These are phyloP conservation scores for Suricata suricatta DNA, from an alignment of 2,113 vertebrate species.

Conservation along the genomic window DNA sequence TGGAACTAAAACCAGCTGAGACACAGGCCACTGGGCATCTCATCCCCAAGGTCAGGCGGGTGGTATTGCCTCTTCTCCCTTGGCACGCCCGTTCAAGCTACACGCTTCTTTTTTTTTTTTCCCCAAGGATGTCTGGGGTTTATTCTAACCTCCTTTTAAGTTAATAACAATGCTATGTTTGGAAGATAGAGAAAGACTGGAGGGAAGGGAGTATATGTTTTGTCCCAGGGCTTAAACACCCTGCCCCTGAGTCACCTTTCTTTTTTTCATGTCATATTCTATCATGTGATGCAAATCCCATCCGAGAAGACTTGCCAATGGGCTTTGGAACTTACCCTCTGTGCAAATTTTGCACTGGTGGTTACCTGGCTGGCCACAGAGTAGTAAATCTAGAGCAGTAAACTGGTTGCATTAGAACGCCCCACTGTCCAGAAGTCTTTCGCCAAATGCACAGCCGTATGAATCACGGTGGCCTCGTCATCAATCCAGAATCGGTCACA, in stretches of 20 bases:
- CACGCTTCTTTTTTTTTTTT: slow-evolving; percentile 7
- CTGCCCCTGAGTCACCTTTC: neutral
- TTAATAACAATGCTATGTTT: slow-evolving; percentile 44
- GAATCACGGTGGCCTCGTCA: slow-evolving; percentile 21
- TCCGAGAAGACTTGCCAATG: neutral
- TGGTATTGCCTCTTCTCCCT: neutral
- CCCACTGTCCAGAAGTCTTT: slow-evolving; percentile 40
- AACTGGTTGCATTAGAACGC: slow-evolving; percentile 32
- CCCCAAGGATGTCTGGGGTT: slow-evolving; percentile 33
- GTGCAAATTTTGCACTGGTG: neutral
- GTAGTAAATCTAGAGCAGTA: neutral
- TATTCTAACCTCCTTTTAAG: slow-evolving; percentile 61
- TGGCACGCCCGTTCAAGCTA: neutral
- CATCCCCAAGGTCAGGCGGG: neutral
- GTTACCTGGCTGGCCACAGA: slow-evolving; percentile 39
- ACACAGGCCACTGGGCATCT: neutral
- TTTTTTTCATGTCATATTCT: neutral
- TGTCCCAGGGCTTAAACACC: slow-evolving; percentile 32
- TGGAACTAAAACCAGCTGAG: slow-evolving; percentile 15
- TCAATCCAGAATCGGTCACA: slow-evolving; percentile 52
- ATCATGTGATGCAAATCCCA: neutral
- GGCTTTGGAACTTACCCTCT: neutral
- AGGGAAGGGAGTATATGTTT: neutral
- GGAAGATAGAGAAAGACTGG: neutral
- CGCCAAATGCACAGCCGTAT: slow-evolving; percentile 11